Evolutionary conservation across 2,113 vertebrate species (phyloP).

Genomic region (Phalacrocorax aristotelis): DNA sequence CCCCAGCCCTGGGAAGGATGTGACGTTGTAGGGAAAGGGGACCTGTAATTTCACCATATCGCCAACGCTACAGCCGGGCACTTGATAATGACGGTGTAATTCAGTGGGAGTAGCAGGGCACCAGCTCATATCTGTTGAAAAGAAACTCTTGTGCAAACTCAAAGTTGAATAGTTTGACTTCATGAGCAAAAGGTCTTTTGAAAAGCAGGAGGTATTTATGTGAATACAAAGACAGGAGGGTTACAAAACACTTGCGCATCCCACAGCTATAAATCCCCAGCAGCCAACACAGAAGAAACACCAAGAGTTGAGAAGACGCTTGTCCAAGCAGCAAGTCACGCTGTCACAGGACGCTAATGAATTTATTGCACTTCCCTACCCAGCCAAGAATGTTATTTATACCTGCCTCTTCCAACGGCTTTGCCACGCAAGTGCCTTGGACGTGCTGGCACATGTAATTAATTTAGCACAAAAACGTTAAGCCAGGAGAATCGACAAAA

Average conservation of each 20-base stretch:
- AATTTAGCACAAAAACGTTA: not conserved
- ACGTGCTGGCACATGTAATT: fast-evolving
- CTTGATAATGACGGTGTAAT: not conserved
- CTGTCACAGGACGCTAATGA: not conserved
- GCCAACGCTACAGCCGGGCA: not conserved
- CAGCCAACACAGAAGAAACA: not conserved
- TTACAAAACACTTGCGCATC: not conserved
- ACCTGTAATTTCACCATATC: not conserved
- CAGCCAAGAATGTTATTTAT: not conserved
- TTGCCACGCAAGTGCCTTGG: not conserved
- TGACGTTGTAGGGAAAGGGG: not conserved
- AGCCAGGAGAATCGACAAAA: not conserved
- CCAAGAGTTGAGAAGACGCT: not conserved
- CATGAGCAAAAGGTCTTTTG: not conserved
- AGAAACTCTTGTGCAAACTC: not conserved
- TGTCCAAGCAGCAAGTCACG: not conserved
- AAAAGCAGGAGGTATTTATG: not conserved
- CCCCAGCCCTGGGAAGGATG: not conserved
- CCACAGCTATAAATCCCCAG: not conserved
- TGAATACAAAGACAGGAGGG: fast-evolving
- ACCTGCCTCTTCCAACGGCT: not conserved
- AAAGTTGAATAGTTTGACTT: not conserved
- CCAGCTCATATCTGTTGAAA: not conserved
- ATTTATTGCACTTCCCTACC: not conserved
- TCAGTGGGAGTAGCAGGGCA: not conserved